Conservation (phyloP, 2,113 vertebrate genomes). For the Neolamprologus sp. region DNA sequence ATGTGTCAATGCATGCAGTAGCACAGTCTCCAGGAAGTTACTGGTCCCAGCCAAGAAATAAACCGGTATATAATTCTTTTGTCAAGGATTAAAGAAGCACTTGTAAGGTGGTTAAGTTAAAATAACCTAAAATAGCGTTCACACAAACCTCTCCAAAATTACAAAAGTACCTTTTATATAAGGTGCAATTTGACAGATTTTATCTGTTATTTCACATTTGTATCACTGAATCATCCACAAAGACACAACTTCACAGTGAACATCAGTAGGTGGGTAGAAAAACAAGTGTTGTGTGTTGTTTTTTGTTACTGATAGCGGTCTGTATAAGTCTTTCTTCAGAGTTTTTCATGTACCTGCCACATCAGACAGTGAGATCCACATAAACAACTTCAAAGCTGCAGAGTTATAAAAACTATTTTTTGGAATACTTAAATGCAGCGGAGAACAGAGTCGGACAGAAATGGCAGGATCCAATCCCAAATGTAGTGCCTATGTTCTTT, state of each 20-base stretch:
- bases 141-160: neutral
- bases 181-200: neutral
- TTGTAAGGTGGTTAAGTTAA: neutral
- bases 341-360: neutral
- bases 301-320: neutral
- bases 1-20: neutral
- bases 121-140: neutral
- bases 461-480: neutral
- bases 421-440: neutral
- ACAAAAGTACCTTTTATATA: neutral
- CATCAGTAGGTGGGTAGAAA: neutral
- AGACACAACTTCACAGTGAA: neutral
- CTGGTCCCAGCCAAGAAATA: neutral
- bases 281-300: neutral
- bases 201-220: neutral
- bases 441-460: neutral
- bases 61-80: neutral
- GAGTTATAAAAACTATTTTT: neutral
- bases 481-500: neutral
- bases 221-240: neutral
- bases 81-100: neutral
- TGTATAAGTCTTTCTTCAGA: neutral
- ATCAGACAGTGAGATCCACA: neutral
- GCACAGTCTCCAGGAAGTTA: neutral
- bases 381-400: neutral